A percentile compares a stretch with the other conserved stretches of the same genome.
phyloP scores from a whole-genome alignment of 1,140 invertebrate species.

The Rhopalosiphum maidis region DNA sequence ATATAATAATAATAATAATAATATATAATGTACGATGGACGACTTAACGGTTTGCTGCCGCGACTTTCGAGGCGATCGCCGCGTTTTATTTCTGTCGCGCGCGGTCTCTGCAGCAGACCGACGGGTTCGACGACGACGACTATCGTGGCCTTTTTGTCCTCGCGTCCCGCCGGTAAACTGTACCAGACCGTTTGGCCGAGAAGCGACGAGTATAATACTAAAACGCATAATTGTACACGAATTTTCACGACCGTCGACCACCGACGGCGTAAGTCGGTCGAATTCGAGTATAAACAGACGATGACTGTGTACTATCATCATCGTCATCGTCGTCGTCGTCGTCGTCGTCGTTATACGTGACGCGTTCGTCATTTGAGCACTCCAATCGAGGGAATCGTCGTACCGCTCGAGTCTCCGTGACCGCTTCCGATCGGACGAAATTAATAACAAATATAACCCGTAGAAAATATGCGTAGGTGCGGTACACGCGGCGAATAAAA shows the following conservation, averaged over 20 bases:
- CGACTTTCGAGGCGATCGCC: background rate
- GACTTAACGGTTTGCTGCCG: constrained; percentile 45
- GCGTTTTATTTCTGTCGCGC: background rate
- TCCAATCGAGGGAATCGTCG: background rate
- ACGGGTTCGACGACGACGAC: background rate
- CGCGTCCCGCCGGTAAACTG: background rate
- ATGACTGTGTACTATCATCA: too few species aligned
- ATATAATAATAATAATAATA: background rate
- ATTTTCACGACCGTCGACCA: background rate
- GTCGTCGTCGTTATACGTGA: background rate
- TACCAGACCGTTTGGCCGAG: too few species aligned
- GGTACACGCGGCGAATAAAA: background rate
- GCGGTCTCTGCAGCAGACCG: too few species aligned
- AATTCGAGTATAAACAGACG: too few species aligned
- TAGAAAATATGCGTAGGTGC: background rate
- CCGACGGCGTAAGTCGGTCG: background rate
- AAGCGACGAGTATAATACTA: too few species aligned
- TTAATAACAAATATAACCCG: background rate
- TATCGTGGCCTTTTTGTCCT: background rate
- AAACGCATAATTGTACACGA: too few species aligned
- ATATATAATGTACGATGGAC: background rate
- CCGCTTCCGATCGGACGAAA: background rate
- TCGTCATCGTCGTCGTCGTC: background rate
- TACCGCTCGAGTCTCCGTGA: background rate
- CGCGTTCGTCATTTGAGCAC: background rate